Conservation (phyloP, 2,797 vertebrate genomes). For the Xenopus petersii region DNA sequence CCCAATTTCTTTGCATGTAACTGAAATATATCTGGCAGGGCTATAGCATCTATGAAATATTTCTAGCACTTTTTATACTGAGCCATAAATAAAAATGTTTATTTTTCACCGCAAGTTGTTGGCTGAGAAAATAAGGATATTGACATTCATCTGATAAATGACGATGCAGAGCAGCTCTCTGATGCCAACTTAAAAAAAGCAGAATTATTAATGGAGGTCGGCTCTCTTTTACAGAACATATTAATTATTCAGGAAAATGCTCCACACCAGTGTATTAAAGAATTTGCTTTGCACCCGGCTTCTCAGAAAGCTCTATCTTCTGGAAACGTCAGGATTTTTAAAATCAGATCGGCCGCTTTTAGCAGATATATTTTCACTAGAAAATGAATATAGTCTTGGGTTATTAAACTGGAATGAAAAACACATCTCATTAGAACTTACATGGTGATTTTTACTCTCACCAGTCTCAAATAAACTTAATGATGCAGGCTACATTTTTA, state of each 20-base stretch:
- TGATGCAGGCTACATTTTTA: conserved; percentile 81
- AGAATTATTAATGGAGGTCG: conserved; percentile 81
- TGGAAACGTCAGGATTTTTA: conserved; percentile 62
- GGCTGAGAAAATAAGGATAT: conserved; percentile 68
- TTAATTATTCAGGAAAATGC: conserved; percentile 83
- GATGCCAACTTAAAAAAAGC: conserved; percentile 73
- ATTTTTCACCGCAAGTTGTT: conserved; percentile 60
- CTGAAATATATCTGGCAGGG: conserved; percentile 61
- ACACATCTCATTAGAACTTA: conserved; percentile 84
- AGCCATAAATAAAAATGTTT: conserved; percentile 60
- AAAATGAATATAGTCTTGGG: conserved; percentile 81
- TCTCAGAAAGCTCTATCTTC: conserved; percentile 74
- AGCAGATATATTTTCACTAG: conserved; percentile 74
- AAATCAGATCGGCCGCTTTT: conserved; percentile 71
- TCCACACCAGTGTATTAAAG: conserved; percentile 75
- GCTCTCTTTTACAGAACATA: conserved; percentile 76
- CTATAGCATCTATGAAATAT: conserved; percentile 56
- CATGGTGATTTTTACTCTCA: conserved; percentile 82
- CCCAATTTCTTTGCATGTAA: conserved; percentile 29
- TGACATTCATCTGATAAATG: conserved; percentile 71
- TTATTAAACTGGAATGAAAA: conserved; percentile 84
- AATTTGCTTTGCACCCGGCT: conserved; percentile 73
- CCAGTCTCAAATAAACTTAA: conserved; percentile 84
- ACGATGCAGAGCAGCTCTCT: conserved; percentile 71
- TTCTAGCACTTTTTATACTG: conserved; percentile 48